Percentiles rank a stretch among this genome's conserved stretches.
Conservation (phyloP, 2,888 invertebrate species). For the Rotaria macrura region DNA sequence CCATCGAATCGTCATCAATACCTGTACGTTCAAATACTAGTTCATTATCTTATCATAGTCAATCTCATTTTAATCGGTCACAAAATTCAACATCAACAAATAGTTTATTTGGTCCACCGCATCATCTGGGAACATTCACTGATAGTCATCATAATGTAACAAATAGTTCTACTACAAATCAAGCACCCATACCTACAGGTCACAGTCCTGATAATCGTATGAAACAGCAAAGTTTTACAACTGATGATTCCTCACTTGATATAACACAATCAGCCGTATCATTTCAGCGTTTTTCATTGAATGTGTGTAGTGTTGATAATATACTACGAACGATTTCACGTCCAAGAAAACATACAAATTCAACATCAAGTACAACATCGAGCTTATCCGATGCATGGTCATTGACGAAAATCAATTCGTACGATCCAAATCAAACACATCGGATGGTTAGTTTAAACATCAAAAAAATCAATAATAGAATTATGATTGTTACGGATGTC, state of each 20-base stretch:
- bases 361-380: slow-evolving; percentile 4
- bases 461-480: no score
- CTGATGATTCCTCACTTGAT: slow-evolving; percentile 5
- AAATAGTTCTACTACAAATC: neutral
- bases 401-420: neutral
- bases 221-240: neutral
- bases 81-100: slow-evolving; percentile 17
- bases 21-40: neutral
- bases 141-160: neutral
- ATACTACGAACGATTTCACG: slow-evolving; percentile 6
- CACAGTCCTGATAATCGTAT: neutral
- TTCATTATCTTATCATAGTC: neutral
- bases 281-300: neutral
- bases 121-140: neutral
- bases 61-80: neutral
- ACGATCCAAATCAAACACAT: neutral
- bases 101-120: neutral
- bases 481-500: no score
- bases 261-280: slow-evolving; percentile 10
- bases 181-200: neutral
- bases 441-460: neutral
- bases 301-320: neutral
- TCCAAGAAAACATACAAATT: neutral
- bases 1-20: neutral
- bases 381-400: slow-evolving; percentile 13